phyloP scores from a whole-genome alignment of 2,888 invertebrate species.

The Calliphora vomitoria region DNA sequence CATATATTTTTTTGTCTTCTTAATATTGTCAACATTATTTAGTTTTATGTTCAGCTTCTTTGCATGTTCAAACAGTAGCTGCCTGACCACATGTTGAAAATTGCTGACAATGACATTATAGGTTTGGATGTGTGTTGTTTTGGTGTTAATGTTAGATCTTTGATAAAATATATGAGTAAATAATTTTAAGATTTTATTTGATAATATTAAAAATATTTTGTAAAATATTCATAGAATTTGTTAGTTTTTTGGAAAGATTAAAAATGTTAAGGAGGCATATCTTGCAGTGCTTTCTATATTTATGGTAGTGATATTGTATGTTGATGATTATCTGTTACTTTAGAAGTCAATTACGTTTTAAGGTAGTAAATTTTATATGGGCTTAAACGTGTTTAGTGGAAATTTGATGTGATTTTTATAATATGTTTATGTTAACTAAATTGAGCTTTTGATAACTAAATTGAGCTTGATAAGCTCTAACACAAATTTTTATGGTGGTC shows the following conservation, averaged over 20 bases:
- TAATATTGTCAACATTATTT: constrained; percentile 54
- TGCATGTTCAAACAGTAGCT: constrained; percentile 63
- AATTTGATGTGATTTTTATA: too few species aligned
- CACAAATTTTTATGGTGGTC: too few species aligned
- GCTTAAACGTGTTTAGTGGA: too few species aligned
- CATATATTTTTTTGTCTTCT: constrained; percentile 11
- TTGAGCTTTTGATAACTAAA: too few species aligned
- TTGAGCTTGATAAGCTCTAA: too few species aligned
- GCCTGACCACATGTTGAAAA: constrained; percentile 61
- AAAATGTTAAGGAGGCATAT: not conserved
- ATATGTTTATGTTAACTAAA: too few species aligned
- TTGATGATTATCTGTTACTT: not conserved
- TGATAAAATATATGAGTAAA: constrained; percentile 67
- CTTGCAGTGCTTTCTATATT: not conserved
- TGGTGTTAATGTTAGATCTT: constrained; percentile 67
- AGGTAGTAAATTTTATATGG: too few species aligned
- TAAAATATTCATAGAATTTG: constrained; percentile 34
- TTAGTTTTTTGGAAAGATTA: not conserved
- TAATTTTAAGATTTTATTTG: constrained; percentile 53
- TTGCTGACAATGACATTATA: constrained; percentile 63
- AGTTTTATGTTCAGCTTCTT: constrained; percentile 32
- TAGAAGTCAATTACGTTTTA: not conserved
- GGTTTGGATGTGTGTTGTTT: constrained; percentile 1
- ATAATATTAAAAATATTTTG: constrained; percentile 35
- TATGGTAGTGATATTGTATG: not conserved